Evolutionary conservation across 30 jellyfish, hydroid and myxozoan species (phyloP), one percentile per base, ranked within the genome.

Genomic region (Cassiopea andromeda): DNA sequence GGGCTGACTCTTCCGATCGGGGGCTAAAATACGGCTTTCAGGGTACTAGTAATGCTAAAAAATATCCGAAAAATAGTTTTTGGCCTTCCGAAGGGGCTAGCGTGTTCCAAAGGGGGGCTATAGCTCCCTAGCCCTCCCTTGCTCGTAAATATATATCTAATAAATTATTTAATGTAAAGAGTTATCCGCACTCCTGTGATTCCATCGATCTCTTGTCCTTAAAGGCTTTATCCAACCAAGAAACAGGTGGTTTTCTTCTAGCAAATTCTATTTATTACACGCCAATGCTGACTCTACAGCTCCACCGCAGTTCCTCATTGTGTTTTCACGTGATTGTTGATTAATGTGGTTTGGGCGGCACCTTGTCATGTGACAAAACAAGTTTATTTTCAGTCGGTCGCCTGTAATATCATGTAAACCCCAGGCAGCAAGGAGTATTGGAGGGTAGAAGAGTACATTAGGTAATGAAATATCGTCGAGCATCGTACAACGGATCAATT

Each of bases 351-450:
- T 77, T 77, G 74, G 86, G 86, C 86, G 86, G 86, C 49, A 69
- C 75, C 86, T 73, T 17, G 91, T 83, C 91, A 83, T 83, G 91
- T 83, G 91, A 83, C 91, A 73, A 48, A 83, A 83, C 91, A 83
- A 83, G 85, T 48, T 83, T 83, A 83, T 83, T 83, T 83, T 83
- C 71, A 73, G 91, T 48, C 71, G 77, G 91, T 48, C 47, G 27
- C 69, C 84, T 13, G 75, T 15, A 72, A 46, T 45, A 27, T 73
- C 16, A 13, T 66, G 27, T 46, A 73, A 69, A 70, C 69, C 46
- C 74, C 46, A 38, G 44, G 64, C 61, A 70, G 12, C 77, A 16
- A 38, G n/a, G 78, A 66, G 80, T 44, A 6, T 59, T 60, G 75
- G 91, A 64, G 81, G 88, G 82, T 38, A 87, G 48, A 1, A 66